Evolutionary conservation across 2,888 invertebrate genomes (phyloP).

Genomic region (Drosophila testacea): DNA sequence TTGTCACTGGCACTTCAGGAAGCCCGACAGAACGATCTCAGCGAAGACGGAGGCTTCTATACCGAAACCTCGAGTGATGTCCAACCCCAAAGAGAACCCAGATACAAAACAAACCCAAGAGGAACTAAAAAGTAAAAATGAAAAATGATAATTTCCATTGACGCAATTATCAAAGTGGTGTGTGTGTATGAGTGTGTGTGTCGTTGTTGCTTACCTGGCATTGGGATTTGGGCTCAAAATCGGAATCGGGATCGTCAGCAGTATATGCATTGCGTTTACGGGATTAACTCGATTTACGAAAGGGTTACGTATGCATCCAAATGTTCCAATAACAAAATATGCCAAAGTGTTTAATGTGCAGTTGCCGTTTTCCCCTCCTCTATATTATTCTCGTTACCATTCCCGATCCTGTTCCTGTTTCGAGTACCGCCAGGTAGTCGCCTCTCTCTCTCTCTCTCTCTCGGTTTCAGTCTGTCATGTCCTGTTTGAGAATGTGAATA

Average conservation of each 20-base stretch:
- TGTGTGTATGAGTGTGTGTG: conserved; percentile 10
- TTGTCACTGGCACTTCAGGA: conserved; percentile 64
- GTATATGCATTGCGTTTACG: conserved; percentile 61
- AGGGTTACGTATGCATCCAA: conserved; percentile 72
- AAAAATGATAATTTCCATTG: conserved; percentile 79
- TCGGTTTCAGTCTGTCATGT: conserved; percentile 8
- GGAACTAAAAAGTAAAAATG: conserved; percentile 55
- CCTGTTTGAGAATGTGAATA: conserved; percentile 47
- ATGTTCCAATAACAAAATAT: conserved; percentile 69
- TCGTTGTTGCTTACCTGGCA: conserved; percentile 35
- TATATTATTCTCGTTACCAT: neutral
- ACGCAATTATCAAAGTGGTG: conserved; percentile 57
- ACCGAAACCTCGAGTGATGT: conserved; percentile 35
- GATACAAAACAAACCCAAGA: conserved; percentile 14
- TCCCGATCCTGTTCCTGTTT: conserved; percentile 20
- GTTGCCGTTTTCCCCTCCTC: conserved; percentile 13
- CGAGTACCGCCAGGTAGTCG: conserved; percentile 58
- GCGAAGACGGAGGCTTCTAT: conserved; percentile 31
- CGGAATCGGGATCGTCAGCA: conserved; percentile 18
- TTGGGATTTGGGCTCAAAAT: conserved; percentile 18
- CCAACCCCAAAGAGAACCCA: conserved; percentile 51
- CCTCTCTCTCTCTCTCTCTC: conserved; percentile 1
- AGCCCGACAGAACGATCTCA: conserved; percentile 37
- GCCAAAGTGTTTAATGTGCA: conserved; percentile 64
- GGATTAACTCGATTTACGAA: conserved; percentile 78